Percentiles rank a stretch among this genome's conserved stretches.
Conservation (phyloP, 2,113 vertebrate species). For the Cololabis saira region DNA sequence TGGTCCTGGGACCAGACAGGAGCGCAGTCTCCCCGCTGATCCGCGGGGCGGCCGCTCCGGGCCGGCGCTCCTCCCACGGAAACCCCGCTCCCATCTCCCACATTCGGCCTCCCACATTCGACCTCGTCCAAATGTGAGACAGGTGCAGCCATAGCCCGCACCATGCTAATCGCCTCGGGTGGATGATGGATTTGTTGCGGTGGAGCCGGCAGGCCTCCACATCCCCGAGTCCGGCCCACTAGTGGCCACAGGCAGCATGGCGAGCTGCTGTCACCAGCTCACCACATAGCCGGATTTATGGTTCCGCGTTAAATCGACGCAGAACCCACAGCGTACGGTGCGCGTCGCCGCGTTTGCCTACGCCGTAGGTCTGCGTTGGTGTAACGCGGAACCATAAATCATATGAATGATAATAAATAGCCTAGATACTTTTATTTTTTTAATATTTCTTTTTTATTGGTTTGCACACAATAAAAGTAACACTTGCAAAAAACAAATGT, state of each 20-base stretch:
- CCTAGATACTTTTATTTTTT: too few species aligned
- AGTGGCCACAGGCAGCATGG: constrained; percentile 11
- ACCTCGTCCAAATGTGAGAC: constrained; percentile 83
- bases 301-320: too few species aligned
- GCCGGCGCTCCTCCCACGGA: constrained; percentile 35
- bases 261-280: neutral
- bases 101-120: constrained; percentile 87
- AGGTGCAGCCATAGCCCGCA: constrained; percentile 87
- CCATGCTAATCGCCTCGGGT: constrained; percentile 39
- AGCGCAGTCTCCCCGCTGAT: constrained; percentile 42
- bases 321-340: too few species aligned
- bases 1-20: constrained; percentile 70
- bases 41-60: constrained; percentile 26
- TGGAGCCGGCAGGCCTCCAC: constrained; percentile 54
- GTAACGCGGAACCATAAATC: too few species aligned
- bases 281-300: too few species aligned
- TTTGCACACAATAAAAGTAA: too few species aligned
- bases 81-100: constrained; percentile 80
- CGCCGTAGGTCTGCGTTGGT: too few species aligned
- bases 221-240: constrained; percentile 52
- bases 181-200: constrained; percentile 5
- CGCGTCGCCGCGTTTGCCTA: too few species aligned
- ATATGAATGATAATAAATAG: too few species aligned
- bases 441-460: too few species aligned
- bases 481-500: too few species aligned